Evolutionary conservation across 1,140 invertebrate genomes (phyloP).

Genomic region (Octopus sinensis): DNA sequence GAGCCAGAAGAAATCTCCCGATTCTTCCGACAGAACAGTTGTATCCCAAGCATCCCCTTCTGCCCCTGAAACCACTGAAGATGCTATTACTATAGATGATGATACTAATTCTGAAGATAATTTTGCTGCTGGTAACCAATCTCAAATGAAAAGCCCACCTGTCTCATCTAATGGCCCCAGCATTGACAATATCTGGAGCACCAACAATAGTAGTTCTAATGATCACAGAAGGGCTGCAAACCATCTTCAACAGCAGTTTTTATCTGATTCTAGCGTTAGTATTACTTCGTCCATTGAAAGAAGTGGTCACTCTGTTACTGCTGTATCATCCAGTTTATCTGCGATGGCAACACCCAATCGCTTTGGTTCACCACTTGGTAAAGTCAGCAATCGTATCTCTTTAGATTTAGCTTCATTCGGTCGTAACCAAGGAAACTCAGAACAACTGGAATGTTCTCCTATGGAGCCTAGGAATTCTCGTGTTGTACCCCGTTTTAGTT

Average conservation of each 20-base stretch:
- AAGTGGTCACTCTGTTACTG: neutral
- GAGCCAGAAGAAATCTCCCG: neutral
- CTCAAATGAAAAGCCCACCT: neutral
- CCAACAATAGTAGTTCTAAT: neutral
- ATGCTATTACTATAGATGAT: conserved; percentile 3
- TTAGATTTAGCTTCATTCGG: neutral
- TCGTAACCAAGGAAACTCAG: neutral
- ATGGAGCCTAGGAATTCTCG: neutral
- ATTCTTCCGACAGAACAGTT: neutral
- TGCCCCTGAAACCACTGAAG: neutral
- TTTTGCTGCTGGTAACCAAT: neutral
- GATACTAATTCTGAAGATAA: conserved; percentile 12
- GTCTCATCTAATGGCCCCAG: neutral
- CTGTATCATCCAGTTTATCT: neutral
- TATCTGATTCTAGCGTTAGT: neutral
- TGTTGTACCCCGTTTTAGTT: neutral
- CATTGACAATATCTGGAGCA: neutral
- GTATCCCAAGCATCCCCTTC: neutral
- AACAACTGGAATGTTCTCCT: neutral
- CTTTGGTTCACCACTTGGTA: neutral
- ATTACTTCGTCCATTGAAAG: conserved; percentile 1
- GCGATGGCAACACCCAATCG: neutral
- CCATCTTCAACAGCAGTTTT: neutral
- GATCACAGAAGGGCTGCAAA: neutral
- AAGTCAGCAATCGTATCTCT: neutral